These are phyloP conservation scores for Rotaria socialis DNA, from an alignment of 2,888 invertebrate species.

Conservation along the genomic window DNA sequence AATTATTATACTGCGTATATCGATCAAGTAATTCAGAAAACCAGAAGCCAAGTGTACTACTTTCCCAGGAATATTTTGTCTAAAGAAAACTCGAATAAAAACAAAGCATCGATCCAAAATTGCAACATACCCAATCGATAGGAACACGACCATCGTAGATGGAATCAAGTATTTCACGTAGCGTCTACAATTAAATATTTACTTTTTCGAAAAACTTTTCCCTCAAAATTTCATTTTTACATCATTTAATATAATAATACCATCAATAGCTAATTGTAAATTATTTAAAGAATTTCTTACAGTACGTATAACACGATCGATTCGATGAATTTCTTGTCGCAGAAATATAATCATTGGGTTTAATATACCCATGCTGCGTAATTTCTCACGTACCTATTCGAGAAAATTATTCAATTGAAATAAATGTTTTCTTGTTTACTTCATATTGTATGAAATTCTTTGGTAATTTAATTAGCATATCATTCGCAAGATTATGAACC, in stretches of 20 bases:
- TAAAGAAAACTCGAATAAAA: not conserved
- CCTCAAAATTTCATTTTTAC: constrained; percentile 55
- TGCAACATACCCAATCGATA: not conserved
- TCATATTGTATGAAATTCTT: constrained; percentile 80
- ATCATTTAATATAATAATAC: constrained; percentile 92
- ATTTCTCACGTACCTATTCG: constrained; percentile 70
- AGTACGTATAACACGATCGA: constrained; percentile 75
- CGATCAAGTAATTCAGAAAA: constrained; percentile 60
- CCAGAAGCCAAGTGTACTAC: constrained; percentile 53
- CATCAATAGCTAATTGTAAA: constrained; percentile 87
- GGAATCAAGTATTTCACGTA: not conserved
- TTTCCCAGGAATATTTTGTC: not conserved
- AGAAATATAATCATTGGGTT: constrained; percentile 93
- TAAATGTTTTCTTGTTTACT: constrained; percentile 51
- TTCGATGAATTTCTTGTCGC: constrained; percentile 69
- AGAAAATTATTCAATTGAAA: not conserved
- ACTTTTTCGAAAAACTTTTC: not conserved
- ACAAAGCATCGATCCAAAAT: not conserved
- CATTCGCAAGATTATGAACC: constrained; percentile 82
- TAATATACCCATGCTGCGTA: constrained; percentile 74
- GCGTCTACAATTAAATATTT: not conserved
- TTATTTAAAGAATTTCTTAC: constrained; percentile 77
- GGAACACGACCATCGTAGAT: constrained; percentile 11
- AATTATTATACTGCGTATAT: constrained; percentile 58
- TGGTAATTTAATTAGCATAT: constrained; percentile 82